These are phyloP conservation scores for Philereme vetulata DNA, from an alignment of 2,888 invertebrate species.

Conservation along the genomic window DNA sequence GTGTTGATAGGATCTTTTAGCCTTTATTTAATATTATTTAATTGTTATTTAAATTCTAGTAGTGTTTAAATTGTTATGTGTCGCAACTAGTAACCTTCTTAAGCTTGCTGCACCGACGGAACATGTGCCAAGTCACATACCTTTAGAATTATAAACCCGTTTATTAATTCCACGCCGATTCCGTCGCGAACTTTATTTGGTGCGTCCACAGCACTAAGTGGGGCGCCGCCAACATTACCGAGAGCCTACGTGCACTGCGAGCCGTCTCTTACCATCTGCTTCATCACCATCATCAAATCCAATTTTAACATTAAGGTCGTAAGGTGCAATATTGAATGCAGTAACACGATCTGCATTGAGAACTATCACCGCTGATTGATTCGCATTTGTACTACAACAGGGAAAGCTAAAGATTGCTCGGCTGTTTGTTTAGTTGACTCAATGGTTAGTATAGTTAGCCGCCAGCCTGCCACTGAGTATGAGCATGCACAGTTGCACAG, in stretches of 20 bases:
- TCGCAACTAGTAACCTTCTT: constrained; percentile 15
- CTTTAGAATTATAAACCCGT: constrained; percentile 40
- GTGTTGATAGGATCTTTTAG: too few relatives aligned
- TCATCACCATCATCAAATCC: constrained; percentile 33
- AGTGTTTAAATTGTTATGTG: constrained; percentile 11
- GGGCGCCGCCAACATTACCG: constrained; percentile 55
- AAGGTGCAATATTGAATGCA: constrained; percentile 47
- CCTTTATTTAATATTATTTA: too few relatives aligned
- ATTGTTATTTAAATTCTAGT: neutral
- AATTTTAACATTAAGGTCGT: constrained; percentile 43
- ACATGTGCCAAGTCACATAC: constrained; percentile 48
- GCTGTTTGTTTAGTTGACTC: constrained; percentile 57
- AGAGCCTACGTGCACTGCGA: constrained; percentile 57
- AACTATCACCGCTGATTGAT: constrained; percentile 51
- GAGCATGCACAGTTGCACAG: constrained; percentile 42
- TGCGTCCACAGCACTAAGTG: constrained; percentile 50
- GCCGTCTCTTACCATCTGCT: constrained; percentile 40
- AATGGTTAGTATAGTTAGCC: constrained; percentile 60
- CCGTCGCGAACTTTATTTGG: constrained; percentile 62
- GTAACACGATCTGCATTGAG: constrained; percentile 17
- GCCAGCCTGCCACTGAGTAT: constrained; percentile 16
- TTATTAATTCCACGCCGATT: constrained; percentile 53
- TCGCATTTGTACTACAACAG: constrained; percentile 51
- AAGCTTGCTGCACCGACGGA: constrained; percentile 14
- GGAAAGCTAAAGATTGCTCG: constrained; percentile 66